Conservation (phyloP, 2,888 invertebrate genomes). For the Allolobophora icterica region DNA sequence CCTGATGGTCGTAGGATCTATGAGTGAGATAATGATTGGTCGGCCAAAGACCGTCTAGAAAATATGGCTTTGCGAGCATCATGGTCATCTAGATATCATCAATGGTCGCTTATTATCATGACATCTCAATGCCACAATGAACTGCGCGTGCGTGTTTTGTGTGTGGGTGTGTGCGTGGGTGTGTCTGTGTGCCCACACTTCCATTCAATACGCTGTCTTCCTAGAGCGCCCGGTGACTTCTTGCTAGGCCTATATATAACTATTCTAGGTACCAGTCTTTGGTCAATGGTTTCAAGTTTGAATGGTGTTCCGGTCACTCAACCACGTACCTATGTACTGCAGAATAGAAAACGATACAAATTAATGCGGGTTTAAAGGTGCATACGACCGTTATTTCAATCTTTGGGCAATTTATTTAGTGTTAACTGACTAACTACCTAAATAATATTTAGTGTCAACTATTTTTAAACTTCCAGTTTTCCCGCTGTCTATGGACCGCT, state of each 20-base stretch:
- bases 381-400: neutral
- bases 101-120: neutral
- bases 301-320: neutral
- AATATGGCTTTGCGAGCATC: neutral
- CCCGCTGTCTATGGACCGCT: conserved; percentile 17
- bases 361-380: neutral
- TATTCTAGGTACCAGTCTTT: too few species aligned
- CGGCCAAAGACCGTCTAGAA: neutral
- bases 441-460: neutral
- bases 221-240: neutral
- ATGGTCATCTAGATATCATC: neutral
- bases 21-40: too few species aligned
- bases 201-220: neutral
- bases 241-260: too few species aligned
- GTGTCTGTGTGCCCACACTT: too few species aligned
- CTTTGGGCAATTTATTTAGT: neutral
- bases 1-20: too few species aligned
- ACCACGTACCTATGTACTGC: neutral
- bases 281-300: neutral
- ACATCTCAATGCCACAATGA: too few species aligned
- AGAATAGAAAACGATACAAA: neutral
- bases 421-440: neutral
- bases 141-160: too few species aligned
- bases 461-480: neutral
- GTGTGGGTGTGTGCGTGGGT: too few species aligned